A percentile compares a stretch with the other conserved stretches of the same genome.
phyloP scores from a whole-genome alignment of 2,113 vertebrate species.

The Miniopterus natalensis region DNA sequence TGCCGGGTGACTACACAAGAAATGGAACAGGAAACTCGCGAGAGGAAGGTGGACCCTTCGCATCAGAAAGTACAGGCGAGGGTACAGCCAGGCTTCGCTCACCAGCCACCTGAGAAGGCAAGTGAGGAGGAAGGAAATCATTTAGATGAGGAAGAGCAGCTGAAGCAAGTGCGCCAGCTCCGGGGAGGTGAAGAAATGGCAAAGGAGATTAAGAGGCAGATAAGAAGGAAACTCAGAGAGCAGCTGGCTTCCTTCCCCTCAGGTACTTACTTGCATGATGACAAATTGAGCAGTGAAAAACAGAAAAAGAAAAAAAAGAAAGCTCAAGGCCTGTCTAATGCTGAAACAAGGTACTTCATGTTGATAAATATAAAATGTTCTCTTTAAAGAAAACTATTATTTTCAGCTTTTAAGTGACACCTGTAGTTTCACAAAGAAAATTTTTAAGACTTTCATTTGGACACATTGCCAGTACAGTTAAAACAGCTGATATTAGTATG shows the following conservation, averaged over 20 bases:
- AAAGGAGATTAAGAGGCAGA: constrained; percentile 89
- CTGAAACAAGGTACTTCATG: constrained; percentile 90
- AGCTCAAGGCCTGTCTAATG: constrained; percentile 79
- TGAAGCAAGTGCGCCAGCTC: constrained; percentile 92
- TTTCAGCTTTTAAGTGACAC: constrained; percentile 6
- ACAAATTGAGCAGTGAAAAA: constrained; percentile 88
- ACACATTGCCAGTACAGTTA: neutral
- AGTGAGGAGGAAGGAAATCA: constrained; percentile 77
- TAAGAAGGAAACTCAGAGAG: constrained; percentile 88
- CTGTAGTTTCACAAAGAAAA: constrained; percentile 28
- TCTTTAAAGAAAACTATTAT: constrained; percentile 48
- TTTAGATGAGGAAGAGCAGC: constrained; percentile 88
- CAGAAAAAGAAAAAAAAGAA: constrained; percentile 94
- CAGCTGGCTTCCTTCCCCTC: constrained; percentile 84
- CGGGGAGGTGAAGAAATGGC: constrained; percentile 92
- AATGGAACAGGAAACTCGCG: constrained; percentile 71
- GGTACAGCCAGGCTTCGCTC: constrained; percentile 81
- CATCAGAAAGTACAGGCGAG: constrained; percentile 79
- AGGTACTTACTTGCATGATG: constrained; percentile 81
- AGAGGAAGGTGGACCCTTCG: constrained; percentile 75
- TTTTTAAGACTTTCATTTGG: constrained; percentile 21
- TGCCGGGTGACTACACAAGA: constrained; percentile 76
- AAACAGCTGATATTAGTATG: neutral
- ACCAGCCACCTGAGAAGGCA: constrained; percentile 82
- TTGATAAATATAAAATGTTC: constrained; percentile 46